Conservation (phyloP, 1,140 invertebrate species). For the Penaeus chinensis region DNA sequence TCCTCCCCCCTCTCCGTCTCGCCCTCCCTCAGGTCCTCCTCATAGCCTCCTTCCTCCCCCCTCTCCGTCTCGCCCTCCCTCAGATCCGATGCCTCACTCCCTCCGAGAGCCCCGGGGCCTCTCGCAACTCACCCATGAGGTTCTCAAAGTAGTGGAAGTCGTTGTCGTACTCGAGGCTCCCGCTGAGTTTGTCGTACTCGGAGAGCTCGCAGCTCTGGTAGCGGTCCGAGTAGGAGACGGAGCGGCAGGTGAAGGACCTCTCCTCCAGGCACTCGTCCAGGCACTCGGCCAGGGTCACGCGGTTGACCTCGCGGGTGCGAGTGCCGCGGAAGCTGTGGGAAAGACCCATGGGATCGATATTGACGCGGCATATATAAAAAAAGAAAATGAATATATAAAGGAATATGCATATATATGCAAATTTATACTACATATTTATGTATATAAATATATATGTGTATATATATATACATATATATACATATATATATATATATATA, state of each 20-base stretch:
- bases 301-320: not conserved
- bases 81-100: not conserved
- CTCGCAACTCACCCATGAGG: conserved; percentile 83
- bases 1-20: too few species aligned
- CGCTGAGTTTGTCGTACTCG: conserved; percentile 86
- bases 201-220: conserved; percentile 85
- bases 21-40: too few species aligned
- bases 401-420: too few species aligned
- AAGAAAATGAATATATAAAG: too few species aligned
- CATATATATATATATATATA: too few species aligned
- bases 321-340: conserved; percentile 25
- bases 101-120: not conserved
- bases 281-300: conserved; percentile 79
- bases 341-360: too few species aligned
- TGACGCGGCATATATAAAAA: too few species aligned
- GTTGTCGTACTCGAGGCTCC: conserved; percentile 87
- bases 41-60: too few species aligned
- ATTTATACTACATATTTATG: too few species aligned
- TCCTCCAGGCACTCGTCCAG: conserved; percentile 86
- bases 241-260: conserved; percentile 87
- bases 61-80: too few species aligned
- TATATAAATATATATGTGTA: too few species aligned
- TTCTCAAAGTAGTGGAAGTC: conserved; percentile 94
- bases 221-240: conserved; percentile 87
- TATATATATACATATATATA: too few species aligned